Percentiles rank a stretch among this genome's conserved stretches.
Conservation (phyloP, 2,797 vertebrate genomes). For the Melanogrammus aeglefinus region DNA sequence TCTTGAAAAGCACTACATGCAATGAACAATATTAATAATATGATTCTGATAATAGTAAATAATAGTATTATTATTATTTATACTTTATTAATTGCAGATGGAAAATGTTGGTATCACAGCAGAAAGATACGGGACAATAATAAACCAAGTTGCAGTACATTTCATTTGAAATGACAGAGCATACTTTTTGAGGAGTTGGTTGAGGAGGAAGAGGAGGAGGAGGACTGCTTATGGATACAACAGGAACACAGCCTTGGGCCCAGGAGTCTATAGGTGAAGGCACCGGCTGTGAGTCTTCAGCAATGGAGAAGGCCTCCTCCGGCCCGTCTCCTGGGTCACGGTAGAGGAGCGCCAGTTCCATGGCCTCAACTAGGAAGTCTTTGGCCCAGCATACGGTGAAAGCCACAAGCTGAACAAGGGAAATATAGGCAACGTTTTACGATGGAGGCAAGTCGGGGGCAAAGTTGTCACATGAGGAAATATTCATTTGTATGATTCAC, state of each 20-base stretch:
- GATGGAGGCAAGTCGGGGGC: not conserved
- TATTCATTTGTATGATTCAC: not conserved
- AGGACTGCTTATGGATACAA: constrained; percentile 31
- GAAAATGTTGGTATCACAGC: not conserved
- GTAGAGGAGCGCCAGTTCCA: constrained; percentile 68
- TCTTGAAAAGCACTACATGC: not conserved
- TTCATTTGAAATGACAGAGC: not conserved
- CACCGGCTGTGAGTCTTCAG: constrained; percentile 74
- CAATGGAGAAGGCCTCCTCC: constrained; percentile 48
- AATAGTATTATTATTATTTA: not conserved
- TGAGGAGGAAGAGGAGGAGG: not conserved
- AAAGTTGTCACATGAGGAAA: not conserved
- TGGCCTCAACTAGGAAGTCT: constrained; percentile 66
- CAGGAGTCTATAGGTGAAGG: constrained; percentile 66
- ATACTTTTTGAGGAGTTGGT: not conserved
- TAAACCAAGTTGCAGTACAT: not conserved
- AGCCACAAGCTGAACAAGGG: constrained; percentile 64
- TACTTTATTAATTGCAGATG: not conserved
- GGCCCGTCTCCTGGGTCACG: constrained; percentile 71
- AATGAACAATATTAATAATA: no score
- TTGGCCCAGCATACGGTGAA: constrained; percentile 70
- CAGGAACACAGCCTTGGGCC: constrained; percentile 71
- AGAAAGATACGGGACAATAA: not conserved
- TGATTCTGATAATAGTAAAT: no score
- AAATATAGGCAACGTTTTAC: constrained; percentile 4